Evolutionary conservation across 2,888 invertebrate genomes (phyloP).

Genomic region (Dendrolimus houi): DNA sequence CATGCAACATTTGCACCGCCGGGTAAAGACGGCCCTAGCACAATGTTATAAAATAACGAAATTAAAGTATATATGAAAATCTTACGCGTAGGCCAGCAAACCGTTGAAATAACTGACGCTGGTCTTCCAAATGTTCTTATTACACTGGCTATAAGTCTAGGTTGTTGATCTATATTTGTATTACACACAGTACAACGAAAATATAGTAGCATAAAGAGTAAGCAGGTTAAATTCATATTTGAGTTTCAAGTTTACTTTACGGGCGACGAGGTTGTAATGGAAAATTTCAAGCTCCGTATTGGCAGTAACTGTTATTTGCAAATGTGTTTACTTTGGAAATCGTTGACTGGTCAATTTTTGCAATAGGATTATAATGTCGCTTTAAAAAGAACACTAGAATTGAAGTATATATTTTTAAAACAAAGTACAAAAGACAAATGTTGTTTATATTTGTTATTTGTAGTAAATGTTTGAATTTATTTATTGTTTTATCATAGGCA

Average conservation of each 20-base stretch:
- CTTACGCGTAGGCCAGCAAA: conserved; percentile 49
- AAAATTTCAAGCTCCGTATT: not conserved
- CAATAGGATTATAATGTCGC: not conserved
- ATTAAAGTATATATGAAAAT: conserved; percentile 4
- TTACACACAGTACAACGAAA: conserved; percentile 10
- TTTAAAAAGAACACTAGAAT: too few relatives aligned
- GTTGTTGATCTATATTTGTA: conserved; percentile 23
- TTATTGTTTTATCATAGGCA: conserved; percentile 22
- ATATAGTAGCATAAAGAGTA: conserved; percentile 9
- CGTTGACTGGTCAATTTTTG: not conserved
- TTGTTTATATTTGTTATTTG: not conserved
- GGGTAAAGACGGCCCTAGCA: too few relatives aligned
- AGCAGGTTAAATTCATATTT: conserved; percentile 13
- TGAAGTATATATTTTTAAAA: too few relatives aligned
- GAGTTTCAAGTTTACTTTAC: not conserved
- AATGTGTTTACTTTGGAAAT: conserved; percentile 20
- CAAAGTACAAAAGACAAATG: too few relatives aligned
- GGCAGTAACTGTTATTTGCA: conserved; percentile 1
- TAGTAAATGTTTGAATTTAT: conserved; percentile 6
- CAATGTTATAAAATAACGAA: too few relatives aligned
- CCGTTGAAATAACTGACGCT: conserved; percentile 34
- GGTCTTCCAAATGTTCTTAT: conserved; percentile 37
- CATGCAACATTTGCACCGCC: too few relatives aligned
- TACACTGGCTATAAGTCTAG: conserved; percentile 35
- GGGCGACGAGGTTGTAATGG: not conserved